Evolutionary conservation across 2,888 invertebrate genomes (phyloP).

Genomic region (Tricholauxania praeusta): DNA sequence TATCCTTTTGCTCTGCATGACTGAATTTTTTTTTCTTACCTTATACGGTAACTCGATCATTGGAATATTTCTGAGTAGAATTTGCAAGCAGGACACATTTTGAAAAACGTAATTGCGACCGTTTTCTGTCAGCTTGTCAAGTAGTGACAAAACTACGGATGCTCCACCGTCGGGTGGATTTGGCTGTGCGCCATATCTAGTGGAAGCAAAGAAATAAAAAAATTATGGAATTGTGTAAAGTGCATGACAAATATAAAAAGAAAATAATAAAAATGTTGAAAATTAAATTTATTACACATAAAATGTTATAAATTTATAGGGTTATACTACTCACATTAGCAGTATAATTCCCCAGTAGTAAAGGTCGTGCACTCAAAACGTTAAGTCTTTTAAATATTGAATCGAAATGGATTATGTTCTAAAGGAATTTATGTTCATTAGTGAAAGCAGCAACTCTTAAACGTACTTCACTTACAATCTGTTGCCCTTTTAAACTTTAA

Average conservation of each 20-base stretch:
- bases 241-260: background rate
- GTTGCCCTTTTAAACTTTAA: too few species aligned
- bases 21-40: slow-evolving; percentile 50
- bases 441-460: too few species aligned
- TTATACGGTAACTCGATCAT: slow-evolving; percentile 70
- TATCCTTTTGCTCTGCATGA: slow-evolving; percentile 3
- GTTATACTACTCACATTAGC: too few species aligned
- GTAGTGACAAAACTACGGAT: slow-evolving; percentile 74
- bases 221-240: background rate
- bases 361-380: too few species aligned
- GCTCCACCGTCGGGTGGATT: slow-evolving; percentile 72
- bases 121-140: slow-evolving; percentile 74
- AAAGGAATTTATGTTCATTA: too few species aligned
- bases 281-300: background rate
- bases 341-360: too few species aligned
- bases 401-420: too few species aligned
- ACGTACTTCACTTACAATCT: too few species aligned
- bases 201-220: background rate
- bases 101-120: slow-evolving; percentile 78
- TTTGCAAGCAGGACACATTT: slow-evolving; percentile 76
- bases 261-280: slow-evolving; percentile 6
- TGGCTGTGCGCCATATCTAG: slow-evolving; percentile 76
- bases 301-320: background rate
- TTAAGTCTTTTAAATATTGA: too few species aligned
- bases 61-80: slow-evolving; percentile 76